Evolutionary conservation across 1,140 invertebrate species (phyloP).

Genomic region (Calycopis cecrops): DNA sequence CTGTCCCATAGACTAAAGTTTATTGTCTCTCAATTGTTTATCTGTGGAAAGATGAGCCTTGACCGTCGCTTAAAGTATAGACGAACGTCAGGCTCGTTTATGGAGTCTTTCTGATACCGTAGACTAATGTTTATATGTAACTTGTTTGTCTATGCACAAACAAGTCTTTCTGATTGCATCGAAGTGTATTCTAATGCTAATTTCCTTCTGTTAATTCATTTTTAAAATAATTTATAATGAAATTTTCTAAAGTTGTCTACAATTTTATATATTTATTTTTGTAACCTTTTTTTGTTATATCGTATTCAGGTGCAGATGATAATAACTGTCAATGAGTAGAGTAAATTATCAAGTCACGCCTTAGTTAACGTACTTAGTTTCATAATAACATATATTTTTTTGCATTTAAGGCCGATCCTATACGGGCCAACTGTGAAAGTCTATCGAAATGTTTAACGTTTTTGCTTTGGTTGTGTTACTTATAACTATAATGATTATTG

Average conservation of each 20-base stretch:
- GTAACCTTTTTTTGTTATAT: conserved; percentile 42
- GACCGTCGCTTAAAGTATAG: no score
- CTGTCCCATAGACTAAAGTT: conserved; percentile 1
- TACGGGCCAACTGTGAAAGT: conserved; percentile 45
- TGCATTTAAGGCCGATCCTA: conserved; percentile 59
- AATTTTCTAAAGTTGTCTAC: conserved; percentile 40
- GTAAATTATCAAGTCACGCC: conserved; percentile 46
- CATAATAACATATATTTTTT: conserved; percentile 41
- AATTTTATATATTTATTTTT: conserved; percentile 61
- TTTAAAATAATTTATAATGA: conserved; percentile 24
- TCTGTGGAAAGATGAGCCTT: no score
- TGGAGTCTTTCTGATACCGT: no score
- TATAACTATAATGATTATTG: conserved; percentile 67
- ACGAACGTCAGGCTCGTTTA: no score
- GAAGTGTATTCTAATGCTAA: conserved; percentile 10
- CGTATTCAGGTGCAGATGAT: conserved; percentile 20
- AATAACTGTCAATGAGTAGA: conserved; percentile 55
- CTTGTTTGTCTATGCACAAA: no score
- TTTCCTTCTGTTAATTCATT: conserved; percentile 13
- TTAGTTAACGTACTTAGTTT: conserved; percentile 45
- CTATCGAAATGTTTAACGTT: conserved; percentile 67
- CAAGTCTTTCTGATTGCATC: conserved; percentile 7
- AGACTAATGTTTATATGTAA: no score
- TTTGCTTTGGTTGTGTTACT: conserved; percentile 72
- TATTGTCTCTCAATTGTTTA: neutral